Conservation (phyloP, 2,113 vertebrate species). For the Ailuropoda melanoleuca region DNA sequence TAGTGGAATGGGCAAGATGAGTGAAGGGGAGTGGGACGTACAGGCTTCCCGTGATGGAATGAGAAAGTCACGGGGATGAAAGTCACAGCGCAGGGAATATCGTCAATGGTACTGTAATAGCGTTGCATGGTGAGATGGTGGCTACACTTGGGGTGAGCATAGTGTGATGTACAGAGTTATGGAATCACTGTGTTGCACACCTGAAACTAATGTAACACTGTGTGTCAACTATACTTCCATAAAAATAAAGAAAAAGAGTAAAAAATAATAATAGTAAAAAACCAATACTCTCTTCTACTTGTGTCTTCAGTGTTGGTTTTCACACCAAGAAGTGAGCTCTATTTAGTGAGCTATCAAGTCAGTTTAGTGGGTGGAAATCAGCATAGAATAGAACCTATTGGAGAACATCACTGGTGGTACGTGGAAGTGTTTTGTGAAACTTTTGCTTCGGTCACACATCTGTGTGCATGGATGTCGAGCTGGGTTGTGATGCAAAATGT, state of each 20-base stretch:
- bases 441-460: background rate
- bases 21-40: background rate
- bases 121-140: background rate
- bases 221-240: background rate
- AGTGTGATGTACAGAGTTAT: background rate
- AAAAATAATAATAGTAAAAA: background rate
- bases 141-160: background rate
- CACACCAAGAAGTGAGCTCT: background rate
- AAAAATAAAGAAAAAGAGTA: background rate
- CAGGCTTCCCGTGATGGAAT: background rate
- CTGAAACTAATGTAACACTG: background rate
- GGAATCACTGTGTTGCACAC: too few relatives aligned
- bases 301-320: background rate
- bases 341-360: background rate
- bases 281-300: background rate
- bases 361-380: background rate
- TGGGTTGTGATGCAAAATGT: background rate
- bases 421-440: too few relatives aligned
- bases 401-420: accelerated
- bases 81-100: background rate
- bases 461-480: background rate
- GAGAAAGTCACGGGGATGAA: background rate
- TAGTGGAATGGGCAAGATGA: background rate
- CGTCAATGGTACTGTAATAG: background rate
- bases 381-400: background rate